phyloP scores from a whole-genome alignment of 1,140 invertebrate species.

The Halesus radiatus region DNA sequence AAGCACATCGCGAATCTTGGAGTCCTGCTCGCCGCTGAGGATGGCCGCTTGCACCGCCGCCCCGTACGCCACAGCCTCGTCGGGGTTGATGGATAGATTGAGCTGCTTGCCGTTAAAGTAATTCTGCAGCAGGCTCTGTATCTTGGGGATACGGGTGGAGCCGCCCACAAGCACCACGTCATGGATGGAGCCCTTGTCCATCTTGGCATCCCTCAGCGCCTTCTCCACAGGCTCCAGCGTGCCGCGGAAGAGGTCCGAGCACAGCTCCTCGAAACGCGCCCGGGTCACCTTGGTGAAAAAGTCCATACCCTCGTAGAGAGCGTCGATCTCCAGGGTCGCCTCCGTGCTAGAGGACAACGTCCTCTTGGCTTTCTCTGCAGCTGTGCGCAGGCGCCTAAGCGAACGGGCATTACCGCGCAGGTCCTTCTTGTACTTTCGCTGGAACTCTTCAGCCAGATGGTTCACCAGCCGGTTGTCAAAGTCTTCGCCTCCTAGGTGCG shows the following conservation, averaged over 20 bases:
- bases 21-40: too few relatives aligned
- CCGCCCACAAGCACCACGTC: too few relatives aligned
- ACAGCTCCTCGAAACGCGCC: constrained; percentile 76
- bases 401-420: constrained; percentile 64
- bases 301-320: constrained; percentile 70
- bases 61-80: too few relatives aligned
- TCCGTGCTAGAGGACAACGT: constrained; percentile 70
- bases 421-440: constrained; percentile 65
- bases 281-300: constrained; percentile 75
- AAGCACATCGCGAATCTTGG: too few relatives aligned
- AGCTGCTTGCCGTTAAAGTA: constrained; percentile 76
- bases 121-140: constrained; percentile 66
- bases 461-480: too few relatives aligned
- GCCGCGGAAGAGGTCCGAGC: too few relatives aligned
- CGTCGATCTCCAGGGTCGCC: constrained; percentile 69
- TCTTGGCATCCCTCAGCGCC: too few relatives aligned
- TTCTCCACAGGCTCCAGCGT: too few relatives aligned
- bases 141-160: constrained; percentile 58
- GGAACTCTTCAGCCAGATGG: constrained; percentile 53
- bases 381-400: constrained; percentile 62
- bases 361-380: constrained; percentile 72
- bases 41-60: too few relatives aligned
- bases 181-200: too few relatives aligned
- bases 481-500: too few relatives aligned
- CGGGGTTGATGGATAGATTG: constrained; percentile 74